phyloP scores from a whole-genome alignment of 2,888 invertebrate species.

The Acronicta leporina region DNA sequence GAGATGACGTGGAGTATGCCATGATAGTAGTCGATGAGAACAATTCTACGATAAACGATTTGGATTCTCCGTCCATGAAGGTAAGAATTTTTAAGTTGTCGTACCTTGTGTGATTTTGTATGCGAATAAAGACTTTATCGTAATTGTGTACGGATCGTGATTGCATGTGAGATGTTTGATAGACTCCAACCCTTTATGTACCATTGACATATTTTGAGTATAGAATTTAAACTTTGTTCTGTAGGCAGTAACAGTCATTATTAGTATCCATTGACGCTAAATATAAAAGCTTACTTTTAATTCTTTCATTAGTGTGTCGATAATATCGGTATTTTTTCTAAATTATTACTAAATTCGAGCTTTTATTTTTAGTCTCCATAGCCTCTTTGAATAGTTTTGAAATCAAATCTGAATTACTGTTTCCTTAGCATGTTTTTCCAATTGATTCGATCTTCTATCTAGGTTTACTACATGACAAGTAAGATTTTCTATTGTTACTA shows the following conservation, averaged over 20 bases:
- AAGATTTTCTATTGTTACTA: slow-evolving; percentile 48
- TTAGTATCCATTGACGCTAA: slow-evolving; percentile 34
- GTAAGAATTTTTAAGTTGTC: slow-evolving; percentile 78
- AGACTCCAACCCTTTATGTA: slow-evolving; percentile 36
- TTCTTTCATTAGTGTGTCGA: slow-evolving; percentile 8
- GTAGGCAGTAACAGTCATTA: slow-evolving; percentile 28
- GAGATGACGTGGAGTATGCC: slow-evolving; percentile 95
- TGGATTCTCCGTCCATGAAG: slow-evolving; percentile 96
- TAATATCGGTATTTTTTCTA: slow-evolving; percentile 8
- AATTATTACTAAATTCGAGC: slow-evolving; percentile 27
- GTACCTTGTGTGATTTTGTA: slow-evolving; percentile 24
- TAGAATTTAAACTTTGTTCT: slow-evolving; percentile 14
- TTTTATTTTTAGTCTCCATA: slow-evolving; percentile 44
- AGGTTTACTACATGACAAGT: slow-evolving; percentile 37
- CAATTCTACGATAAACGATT: slow-evolving; percentile 94
- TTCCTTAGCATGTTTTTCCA: slow-evolving; percentile 59
- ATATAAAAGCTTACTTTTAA: slow-evolving; percentile 40
- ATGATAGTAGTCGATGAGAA: slow-evolving; percentile 97
- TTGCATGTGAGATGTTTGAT: slow-evolving; percentile 58
- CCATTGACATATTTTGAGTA: slow-evolving; percentile 39
- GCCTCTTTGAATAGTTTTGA: slow-evolving; percentile 14
- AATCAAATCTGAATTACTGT: slow-evolving; percentile 25
- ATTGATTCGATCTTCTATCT: slow-evolving; percentile 44
- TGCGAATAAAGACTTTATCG: slow-evolving; percentile 29
- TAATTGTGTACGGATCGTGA: slow-evolving; percentile 45